These are phyloP conservation scores for Neodiprion fabricii DNA, from an alignment of 1,140 invertebrate genomes.

Conservation along the genomic window DNA sequence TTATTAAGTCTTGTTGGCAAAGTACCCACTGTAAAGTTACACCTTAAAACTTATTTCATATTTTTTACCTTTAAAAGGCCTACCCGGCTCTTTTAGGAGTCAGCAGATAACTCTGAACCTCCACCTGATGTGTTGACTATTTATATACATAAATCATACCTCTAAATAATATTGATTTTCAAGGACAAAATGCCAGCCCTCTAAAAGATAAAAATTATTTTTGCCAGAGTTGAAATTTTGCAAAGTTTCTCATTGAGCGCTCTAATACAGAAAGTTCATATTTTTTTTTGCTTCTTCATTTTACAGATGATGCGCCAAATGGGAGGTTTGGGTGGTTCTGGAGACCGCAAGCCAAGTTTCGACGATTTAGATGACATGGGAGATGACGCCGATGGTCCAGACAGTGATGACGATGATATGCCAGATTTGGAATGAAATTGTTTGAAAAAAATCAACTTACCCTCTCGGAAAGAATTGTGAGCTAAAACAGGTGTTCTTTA, in stretches of 20 bases:
- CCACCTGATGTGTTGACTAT: not conserved
- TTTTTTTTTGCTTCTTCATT: conserved; percentile 27
- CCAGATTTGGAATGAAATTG: conserved; percentile 63
- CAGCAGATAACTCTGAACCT: not conserved
- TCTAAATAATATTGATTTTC: too few species aligned
- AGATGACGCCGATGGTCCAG: conserved; percentile 50
- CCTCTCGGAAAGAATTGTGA: conserved; percentile 16
- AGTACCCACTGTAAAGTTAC: too few species aligned
- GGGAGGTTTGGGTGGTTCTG: conserved; percentile 59
- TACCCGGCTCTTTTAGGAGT: too few species aligned
- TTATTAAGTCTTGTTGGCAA: too few species aligned
- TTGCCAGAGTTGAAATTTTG: not conserved
- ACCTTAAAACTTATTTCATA: too few species aligned
- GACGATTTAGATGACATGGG: conserved; percentile 57
- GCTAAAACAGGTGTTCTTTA: conserved; percentile 15
- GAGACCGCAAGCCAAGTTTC: conserved; percentile 58
- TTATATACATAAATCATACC: too few species aligned
- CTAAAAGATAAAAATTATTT: not conserved
- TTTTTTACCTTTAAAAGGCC: too few species aligned
- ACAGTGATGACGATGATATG: conserved; percentile 67
- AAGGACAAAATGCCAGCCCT: too few species aligned
- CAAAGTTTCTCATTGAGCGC: conserved; percentile 1
- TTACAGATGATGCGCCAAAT: conserved; percentile 67
- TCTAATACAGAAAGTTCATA: conserved; percentile 5
- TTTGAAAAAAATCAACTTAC: conserved; percentile 31